Evolutionary conservation across 1,140 invertebrate species (phyloP), one percentile per base, ranked within the genome.

Genomic region (Drosophila yakuba): DNA sequence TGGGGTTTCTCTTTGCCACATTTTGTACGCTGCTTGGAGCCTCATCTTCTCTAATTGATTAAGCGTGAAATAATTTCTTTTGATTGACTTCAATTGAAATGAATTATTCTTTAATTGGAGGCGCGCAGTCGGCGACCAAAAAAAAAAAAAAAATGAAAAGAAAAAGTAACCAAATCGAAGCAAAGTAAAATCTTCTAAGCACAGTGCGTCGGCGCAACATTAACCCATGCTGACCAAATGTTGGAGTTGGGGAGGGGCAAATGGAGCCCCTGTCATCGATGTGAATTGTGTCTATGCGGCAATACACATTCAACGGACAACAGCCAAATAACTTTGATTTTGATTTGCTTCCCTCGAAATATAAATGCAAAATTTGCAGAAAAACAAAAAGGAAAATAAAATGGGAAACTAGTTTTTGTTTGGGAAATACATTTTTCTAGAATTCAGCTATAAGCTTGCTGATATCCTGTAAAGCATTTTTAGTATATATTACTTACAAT

Each of bases 21-120:
- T 48, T 54, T 68, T 55, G 51, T 54, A 15, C 47, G 17, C 62
- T 52, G 32, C 41, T 43, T 48, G 28, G 38, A 0, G 44, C 28
- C 61, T 20, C 52, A 43, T 45, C n/a, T 39, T 66, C 79, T 75
- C 68, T 83, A 82, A 86, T 86, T 88, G 83, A 88, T 88, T 88
- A 89, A 88, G 83, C 83, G 83, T 88, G 84, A 88, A 88, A 88
- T 88, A 83, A 88, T 88, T 88, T 71, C 84, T 89, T 89, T 88
- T 88, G 83, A 88, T 88, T 88, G 83, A 88, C 83, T 88, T 89
- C 83, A 88, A 88, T 88, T 88, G 84, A 88, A 88, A 88, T 88
- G 83, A 88, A 88, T 88, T 88, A 89, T 88, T 89, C 79, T 80
- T 89, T 89, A 88, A 88, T 88, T 88, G 83, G 83, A 58, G 58